Evolutionary conservation across 2,888 invertebrate genomes (phyloP).

Genomic region (Drosophila niveifrons): DNA sequence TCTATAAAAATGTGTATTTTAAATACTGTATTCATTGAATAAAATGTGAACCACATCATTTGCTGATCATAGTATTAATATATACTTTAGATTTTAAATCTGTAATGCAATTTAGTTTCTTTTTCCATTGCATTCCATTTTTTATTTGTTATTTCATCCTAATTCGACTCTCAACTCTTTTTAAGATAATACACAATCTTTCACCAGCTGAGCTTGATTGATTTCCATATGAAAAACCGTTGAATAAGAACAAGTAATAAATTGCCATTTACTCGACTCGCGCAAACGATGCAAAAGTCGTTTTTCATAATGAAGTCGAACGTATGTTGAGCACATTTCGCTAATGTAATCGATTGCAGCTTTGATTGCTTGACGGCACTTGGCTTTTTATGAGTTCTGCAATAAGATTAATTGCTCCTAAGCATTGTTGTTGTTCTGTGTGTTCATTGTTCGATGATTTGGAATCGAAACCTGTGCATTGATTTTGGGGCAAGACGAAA

Average conservation of each 20-base stretch:
- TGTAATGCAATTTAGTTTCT: neutral
- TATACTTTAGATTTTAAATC: neutral
- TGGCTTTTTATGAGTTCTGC: slow-evolving; percentile 38
- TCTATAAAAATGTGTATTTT: too few relatives aligned
- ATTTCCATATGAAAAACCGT: slow-evolving; percentile 15
- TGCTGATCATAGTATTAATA: neutral
- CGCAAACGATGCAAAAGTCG: slow-evolving; percentile 19
- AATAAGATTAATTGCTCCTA: slow-evolving; percentile 50
- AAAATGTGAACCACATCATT: too few relatives aligned
- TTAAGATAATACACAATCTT: neutral
- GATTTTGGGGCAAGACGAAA: slow-evolving; percentile 15
- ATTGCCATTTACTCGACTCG: slow-evolving; percentile 20
- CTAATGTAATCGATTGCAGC: slow-evolving; percentile 36
- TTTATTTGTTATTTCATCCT: neutral
- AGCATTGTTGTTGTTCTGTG: slow-evolving; percentile 2
- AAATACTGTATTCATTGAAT: too few relatives aligned
- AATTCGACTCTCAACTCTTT: neutral
- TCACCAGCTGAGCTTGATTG: neutral
- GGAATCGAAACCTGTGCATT: slow-evolving; percentile 37
- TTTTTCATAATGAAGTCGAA: slow-evolving; percentile 44
- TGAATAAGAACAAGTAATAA: slow-evolving; percentile 30
- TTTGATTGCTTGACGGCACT: slow-evolving; percentile 35
- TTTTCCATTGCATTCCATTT: too few relatives aligned
- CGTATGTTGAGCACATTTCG: slow-evolving; percentile 15
- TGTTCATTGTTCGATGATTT: slow-evolving; percentile 13